phyloP scores from a whole-genome alignment of 2,113 vertebrate genomes.

The Tricholaema leucomelas region DNA sequence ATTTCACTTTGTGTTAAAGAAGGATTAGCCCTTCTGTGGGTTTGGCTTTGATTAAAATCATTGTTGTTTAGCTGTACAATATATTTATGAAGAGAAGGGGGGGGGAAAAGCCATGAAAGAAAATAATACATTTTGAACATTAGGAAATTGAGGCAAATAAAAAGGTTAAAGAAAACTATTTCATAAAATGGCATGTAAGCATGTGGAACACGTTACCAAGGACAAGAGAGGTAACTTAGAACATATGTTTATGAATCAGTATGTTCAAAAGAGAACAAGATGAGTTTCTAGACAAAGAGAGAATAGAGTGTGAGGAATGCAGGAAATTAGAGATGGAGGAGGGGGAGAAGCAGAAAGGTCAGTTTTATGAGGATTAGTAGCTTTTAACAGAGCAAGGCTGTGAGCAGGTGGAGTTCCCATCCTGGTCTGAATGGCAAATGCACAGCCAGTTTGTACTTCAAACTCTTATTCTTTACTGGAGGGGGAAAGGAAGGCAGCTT shows the following conservation, averaged over 20 bases:
- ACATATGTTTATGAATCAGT: slow-evolving; percentile 69
- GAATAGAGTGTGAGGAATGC: slow-evolving; percentile 60
- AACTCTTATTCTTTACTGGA: neutral
- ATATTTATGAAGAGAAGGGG: slow-evolving; percentile 52
- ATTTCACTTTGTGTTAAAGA: slow-evolving; percentile 38
- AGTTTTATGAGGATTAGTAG: slow-evolving; percentile 66
- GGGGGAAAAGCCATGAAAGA: slow-evolving; percentile 68
- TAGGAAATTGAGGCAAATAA: slow-evolving; percentile 72
- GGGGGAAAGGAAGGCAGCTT: neutral
- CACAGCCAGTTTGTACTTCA: slow-evolving; percentile 3
- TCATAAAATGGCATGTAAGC: slow-evolving; percentile 63
- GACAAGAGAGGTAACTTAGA: slow-evolving; percentile 74
- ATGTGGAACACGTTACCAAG: slow-evolving; percentile 72
- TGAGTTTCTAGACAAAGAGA: slow-evolving; percentile 64
- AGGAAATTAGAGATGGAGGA: slow-evolving; percentile 34
- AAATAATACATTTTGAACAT: slow-evolving; percentile 61
- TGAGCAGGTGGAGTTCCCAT: slow-evolving; percentile 72
- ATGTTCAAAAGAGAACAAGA: slow-evolving; percentile 59
- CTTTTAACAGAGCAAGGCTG: slow-evolving; percentile 61
- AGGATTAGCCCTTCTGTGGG: slow-evolving; percentile 45
- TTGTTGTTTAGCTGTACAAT: slow-evolving; percentile 70
- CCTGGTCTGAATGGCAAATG: slow-evolving; percentile 20
- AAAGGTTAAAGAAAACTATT: slow-evolving; percentile 71
- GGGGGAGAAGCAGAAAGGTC: neutral
- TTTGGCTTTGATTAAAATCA: slow-evolving; percentile 66